Percentiles rank a stretch among this genome's conserved stretches.
Conservation (phyloP, 2,797 vertebrate genomes). For the Rhincodon typus region DNA sequence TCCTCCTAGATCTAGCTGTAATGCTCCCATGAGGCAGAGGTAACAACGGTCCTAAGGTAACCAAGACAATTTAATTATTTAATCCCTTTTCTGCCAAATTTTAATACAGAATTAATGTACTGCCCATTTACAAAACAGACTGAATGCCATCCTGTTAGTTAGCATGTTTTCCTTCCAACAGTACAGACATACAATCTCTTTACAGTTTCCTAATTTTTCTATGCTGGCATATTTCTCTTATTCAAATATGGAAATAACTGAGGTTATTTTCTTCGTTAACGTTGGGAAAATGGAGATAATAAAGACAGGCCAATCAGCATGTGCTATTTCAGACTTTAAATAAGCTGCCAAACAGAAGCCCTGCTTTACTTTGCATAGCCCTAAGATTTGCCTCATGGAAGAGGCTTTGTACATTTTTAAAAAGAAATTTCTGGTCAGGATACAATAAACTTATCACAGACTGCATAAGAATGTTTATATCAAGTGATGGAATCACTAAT, state of each 20-base stretch:
- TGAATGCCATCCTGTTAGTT: neutral
- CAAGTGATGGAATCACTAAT: neutral
- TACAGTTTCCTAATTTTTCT: neutral
- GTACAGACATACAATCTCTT: neutral
- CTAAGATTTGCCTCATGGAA: neutral
- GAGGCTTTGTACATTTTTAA: neutral
- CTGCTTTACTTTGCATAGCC: neutral
- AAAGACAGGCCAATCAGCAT: neutral
- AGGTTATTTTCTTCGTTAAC: neutral
- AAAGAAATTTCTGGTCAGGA: neutral
- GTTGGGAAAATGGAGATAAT: neutral
- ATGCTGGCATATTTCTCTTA: neutral
- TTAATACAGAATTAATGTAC: neutral
- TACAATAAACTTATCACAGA: neutral
- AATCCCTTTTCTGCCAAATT: too few species aligned
- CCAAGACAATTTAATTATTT: neutral
- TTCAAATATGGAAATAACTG: neutral
- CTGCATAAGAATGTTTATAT: neutral
- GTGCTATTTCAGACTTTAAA: neutral
- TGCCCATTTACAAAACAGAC: too few species aligned
- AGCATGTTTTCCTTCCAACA: neutral
- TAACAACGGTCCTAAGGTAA: slow-evolving; percentile 70
- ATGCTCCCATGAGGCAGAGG: slow-evolving; percentile 81
- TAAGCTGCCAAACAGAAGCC: neutral
- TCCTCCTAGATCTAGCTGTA: slow-evolving; percentile 77